These are phyloP conservation scores for Sylvietta virens DNA, from an alignment of 2,113 vertebrate genomes.

Conservation along the genomic window DNA sequence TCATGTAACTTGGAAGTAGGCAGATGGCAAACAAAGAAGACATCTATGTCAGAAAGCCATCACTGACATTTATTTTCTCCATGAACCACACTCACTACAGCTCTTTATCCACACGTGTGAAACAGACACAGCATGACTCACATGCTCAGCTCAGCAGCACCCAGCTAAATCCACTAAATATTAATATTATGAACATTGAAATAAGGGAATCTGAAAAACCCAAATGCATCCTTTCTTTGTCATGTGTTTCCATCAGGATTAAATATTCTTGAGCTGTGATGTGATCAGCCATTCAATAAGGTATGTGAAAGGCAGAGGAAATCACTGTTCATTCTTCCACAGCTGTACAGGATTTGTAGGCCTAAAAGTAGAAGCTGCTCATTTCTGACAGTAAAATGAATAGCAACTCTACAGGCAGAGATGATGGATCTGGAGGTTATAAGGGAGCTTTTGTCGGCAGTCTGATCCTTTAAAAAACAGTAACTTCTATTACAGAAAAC, in stretches of 20 bases:
- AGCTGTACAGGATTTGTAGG: background rate
- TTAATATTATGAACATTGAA: background rate
- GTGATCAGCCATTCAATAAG: background rate
- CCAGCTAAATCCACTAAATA: background rate
- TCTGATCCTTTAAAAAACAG: background rate
- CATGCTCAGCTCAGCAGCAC: background rate
- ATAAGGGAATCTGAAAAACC: background rate
- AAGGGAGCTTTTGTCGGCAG: background rate
- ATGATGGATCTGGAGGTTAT: background rate
- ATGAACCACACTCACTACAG: background rate
- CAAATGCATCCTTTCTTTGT: background rate
- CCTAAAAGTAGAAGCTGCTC: background rate
- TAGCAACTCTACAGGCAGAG: background rate
- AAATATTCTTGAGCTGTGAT: background rate
- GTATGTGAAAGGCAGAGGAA: background rate
- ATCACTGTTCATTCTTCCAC: background rate
- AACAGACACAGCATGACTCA: background rate
- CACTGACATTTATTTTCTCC: background rate
- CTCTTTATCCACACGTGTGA: background rate
- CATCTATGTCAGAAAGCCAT: background rate
- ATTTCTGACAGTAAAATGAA: slow-evolving; percentile 6
- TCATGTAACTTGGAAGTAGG: background rate
- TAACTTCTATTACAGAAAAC: background rate
- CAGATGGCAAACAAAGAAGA: background rate
- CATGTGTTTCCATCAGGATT: background rate